Conservation (phyloP, 2,113 vertebrate species). For the Poeciliopsis occidentalis region DNA sequence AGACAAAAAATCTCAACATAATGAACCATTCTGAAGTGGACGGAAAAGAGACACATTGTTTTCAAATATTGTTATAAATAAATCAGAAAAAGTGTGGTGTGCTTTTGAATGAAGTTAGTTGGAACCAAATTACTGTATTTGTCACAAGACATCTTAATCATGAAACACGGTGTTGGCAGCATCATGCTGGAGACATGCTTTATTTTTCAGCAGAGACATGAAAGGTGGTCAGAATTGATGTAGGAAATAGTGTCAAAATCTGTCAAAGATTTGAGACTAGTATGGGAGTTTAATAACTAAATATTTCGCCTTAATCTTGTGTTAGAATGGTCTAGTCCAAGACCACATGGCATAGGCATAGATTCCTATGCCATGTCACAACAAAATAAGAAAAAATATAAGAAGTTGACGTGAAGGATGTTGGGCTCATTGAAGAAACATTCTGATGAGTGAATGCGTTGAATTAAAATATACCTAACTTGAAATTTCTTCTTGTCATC, state of each 20-base stretch:
- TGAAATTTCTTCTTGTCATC: conserved; percentile 27
- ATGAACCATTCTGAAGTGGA: not conserved
- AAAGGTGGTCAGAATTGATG: not conserved
- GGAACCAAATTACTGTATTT: not conserved
- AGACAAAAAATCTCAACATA: not conserved
- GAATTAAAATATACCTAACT: conserved; percentile 1
- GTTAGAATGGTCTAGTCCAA: not conserved
- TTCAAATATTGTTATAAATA: not conserved
- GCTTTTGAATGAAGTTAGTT: not conserved
- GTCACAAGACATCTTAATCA: not conserved
- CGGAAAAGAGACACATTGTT: not conserved
- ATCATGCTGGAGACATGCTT: not conserved
- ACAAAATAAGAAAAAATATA: no score
- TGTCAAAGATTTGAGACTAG: not conserved
- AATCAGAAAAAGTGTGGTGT: not conserved
- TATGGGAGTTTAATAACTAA: not conserved
- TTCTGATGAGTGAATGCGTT: not conserved
- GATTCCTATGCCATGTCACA: not conserved
- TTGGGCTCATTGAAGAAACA: conserved; percentile 3
- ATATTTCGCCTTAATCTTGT: not conserved
- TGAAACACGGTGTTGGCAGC: not conserved
- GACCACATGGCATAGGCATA: not conserved
- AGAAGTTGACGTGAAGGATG: not conserved
- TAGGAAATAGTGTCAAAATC: not conserved
- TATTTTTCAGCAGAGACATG: no score